A percentile compares a stretch with the other conserved stretches of the same genome.
phyloP scores from a whole-genome alignment of 1,140 invertebrate genomes.

The Sipha flava region DNA sequence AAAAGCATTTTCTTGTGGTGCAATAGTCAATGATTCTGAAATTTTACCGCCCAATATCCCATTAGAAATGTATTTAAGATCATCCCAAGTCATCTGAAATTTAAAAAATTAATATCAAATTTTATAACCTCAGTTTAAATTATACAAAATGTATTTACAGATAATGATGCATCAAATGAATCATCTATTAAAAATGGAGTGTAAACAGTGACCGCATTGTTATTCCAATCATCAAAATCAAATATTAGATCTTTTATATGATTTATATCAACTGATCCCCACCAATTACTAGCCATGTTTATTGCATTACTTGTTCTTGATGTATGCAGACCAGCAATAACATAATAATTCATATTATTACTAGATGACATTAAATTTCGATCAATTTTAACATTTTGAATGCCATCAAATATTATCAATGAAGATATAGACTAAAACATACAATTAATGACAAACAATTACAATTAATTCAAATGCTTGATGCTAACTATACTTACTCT shows the following conservation, averaged over 20 bases:
- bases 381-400: slow-evolving; percentile 86
- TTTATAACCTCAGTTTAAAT: neutral
- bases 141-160: slow-evolving; percentile 42
- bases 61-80: neutral
- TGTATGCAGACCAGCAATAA: slow-evolving; percentile 84
- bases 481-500: slow-evolving; percentile 34
- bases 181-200: slow-evolving; percentile 75
- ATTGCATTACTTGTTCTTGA: slow-evolving; percentile 78
- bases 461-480: neutral
- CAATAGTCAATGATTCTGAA: slow-evolving; percentile 60
- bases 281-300: slow-evolving; percentile 91
- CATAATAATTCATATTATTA: slow-evolving; percentile 83
- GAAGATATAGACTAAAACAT: slow-evolving; percentile 57
- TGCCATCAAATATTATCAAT: slow-evolving; percentile 83
- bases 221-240: slow-evolving; percentile 99
- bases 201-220: slow-evolving; percentile 85
- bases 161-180: slow-evolving; percentile 65
- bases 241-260: slow-evolving; percentile 82
- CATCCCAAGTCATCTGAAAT: slow-evolving; percentile 18
- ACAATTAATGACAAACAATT: neutral
- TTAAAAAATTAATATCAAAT: neutral
- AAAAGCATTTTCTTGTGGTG: slow-evolving; percentile 62
- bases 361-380: slow-evolving; percentile 74
- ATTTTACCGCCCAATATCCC: slow-evolving; percentile 66
- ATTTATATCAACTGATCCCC: slow-evolving; percentile 68